Base-by-base conservation (phyloP, 2,113 vertebrate species). In the Vanacampus margaritifer region DNA sequence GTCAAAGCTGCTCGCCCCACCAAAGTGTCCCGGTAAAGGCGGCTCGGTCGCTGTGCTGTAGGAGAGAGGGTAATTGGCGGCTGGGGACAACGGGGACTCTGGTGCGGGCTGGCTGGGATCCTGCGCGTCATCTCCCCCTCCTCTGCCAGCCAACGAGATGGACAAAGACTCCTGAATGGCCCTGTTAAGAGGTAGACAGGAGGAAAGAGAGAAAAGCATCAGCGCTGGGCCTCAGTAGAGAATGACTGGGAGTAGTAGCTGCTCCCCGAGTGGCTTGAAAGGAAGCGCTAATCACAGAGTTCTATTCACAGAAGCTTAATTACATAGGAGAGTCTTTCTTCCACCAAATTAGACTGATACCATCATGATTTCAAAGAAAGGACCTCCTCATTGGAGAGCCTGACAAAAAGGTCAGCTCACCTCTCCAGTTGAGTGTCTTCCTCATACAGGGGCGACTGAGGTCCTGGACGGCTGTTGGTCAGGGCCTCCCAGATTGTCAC, bases 401-500 rank as follows among this genome's bases (percentile, higher is more conserved):
- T 41, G 43, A 45, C 43, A 45, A 45, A 17, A 46, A 12, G 39
- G 35, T 35, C 5, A 23, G 32, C 80, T 85, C 75, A 96, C 95
- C 94, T 92, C 87, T 98, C 95, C 74, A 97, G 89, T 84, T 97
- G 95, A 63, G 94, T 91, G 68, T 95, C 94, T 26, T 96, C 96
- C 19, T 96, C 94, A 0, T 93, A 95, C 26, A 92, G 87, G 0
- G 88, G 87, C 0, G 92, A 91, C 65, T 90, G 93, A 13, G 90
- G 84, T 63, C 89, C 87, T 0, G 91, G 95, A 14, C 94, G 92
- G 3, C 92, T 94, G 89, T 94, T 96, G 72, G 94, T 96, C 78
- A 98, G 88, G 1, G 96, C 96, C 74, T 98, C 96, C 96, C 96
- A 98, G 60, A 98, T 93, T 17, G 95, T 98, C 80, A 98, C 96